Conservation (phyloP, 2,113 vertebrate species). For the Myodes glareolus region DNA sequence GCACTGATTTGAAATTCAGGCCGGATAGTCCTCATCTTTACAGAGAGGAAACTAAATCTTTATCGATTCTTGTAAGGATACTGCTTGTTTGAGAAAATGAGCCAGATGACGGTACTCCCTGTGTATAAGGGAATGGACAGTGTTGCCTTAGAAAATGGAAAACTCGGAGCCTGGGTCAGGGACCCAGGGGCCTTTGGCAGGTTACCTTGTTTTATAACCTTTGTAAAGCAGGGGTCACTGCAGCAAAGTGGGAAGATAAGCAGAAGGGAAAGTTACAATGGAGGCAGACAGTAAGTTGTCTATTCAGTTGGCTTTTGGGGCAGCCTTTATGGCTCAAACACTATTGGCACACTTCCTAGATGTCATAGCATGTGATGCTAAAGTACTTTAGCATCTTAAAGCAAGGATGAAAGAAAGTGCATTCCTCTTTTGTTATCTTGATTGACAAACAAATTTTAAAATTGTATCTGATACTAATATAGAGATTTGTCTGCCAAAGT, state of each 20-base stretch:
- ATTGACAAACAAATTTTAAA: neutral
- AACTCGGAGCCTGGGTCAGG: neutral
- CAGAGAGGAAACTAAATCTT: conserved; percentile 19
- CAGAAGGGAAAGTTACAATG: neutral
- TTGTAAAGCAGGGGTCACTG: neutral
- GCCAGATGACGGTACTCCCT: neutral
- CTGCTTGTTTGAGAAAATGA: conserved; percentile 12
- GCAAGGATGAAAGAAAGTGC: neutral
- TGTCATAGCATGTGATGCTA: neutral
- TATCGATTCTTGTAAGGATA: conserved; percentile 26
- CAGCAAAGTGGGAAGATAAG: neutral
- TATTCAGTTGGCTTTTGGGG: neutral
- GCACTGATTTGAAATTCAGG: conserved; percentile 11
- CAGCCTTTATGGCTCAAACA: neutral
- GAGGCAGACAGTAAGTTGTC: neutral
- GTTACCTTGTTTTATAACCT: neutral
- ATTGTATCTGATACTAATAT: neutral
- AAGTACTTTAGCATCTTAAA: neutral
- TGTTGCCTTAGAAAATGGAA: neutral
- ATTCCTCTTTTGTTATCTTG: neutral
- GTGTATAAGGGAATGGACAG: neutral
- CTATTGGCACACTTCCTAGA: neutral
- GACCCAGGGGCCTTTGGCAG: neutral
- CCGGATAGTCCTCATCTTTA: neutral
- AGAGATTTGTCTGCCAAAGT: neutral